These are phyloP conservation scores for Tupiocoris notatus DNA, from an alignment of 2,888 invertebrate species.

Conservation along the genomic window DNA sequence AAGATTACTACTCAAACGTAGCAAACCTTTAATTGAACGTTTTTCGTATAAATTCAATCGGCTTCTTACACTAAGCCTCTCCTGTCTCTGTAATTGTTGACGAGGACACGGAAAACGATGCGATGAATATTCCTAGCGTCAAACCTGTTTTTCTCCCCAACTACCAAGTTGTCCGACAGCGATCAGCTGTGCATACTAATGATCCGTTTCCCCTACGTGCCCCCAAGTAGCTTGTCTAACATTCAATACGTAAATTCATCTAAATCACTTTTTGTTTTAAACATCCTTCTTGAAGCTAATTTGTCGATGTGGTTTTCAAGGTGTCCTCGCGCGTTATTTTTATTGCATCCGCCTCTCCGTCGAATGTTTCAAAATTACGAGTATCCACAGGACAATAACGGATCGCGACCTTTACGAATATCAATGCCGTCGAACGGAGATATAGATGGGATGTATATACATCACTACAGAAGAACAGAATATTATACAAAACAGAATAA, in stretches of 20 bases:
- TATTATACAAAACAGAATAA: no score
- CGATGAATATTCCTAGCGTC: slow-evolving; percentile 29
- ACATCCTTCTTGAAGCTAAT: slow-evolving; percentile 35
- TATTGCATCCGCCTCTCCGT: slow-evolving; percentile 20
- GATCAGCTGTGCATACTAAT: slow-evolving; percentile 37
- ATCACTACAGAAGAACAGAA: no score
- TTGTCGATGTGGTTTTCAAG: slow-evolving; percentile 32
- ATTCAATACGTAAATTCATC: slow-evolving; percentile 39
- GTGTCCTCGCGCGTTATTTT: slow-evolving; percentile 3
- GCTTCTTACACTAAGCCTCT: no score
- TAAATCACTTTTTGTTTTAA: slow-evolving; percentile 36
- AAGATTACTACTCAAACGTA: no score
- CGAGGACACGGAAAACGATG: slow-evolving; percentile 13
- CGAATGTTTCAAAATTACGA: no score
- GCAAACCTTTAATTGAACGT: no score
- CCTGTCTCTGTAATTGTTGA: slow-evolving; percentile 28
- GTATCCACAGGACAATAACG: no score
- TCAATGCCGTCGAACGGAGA: no score
- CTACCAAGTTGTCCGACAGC: slow-evolving; percentile 23
- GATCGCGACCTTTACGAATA: no score
- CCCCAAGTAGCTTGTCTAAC: slow-evolving; percentile 35
- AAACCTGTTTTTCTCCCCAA: slow-evolving; percentile 32
- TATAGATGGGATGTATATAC: no score
- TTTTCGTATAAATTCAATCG: no score
- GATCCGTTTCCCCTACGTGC: background rate